Evolutionary conservation across 2,888 invertebrate genomes (phyloP).

Genomic region (Fragum fragum): DNA sequence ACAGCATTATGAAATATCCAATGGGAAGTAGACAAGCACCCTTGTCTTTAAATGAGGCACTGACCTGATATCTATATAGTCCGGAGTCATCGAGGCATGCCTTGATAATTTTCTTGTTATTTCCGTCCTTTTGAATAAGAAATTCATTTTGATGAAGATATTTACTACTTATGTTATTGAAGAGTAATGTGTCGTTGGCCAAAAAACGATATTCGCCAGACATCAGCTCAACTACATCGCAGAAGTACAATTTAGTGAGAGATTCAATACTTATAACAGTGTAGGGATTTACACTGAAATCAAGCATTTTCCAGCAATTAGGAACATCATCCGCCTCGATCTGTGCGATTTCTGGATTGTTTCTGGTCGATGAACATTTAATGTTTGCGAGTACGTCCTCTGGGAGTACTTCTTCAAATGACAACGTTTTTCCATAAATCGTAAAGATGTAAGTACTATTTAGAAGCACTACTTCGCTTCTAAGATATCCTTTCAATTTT

Average conservation of each 20-base stretch:
- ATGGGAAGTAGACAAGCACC: too few species aligned
- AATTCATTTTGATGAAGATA: conserved; percentile 9
- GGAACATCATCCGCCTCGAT: neutral
- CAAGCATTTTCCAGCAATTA: neutral
- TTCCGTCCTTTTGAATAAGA: neutral
- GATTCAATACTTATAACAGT: neutral
- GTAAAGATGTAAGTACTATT: neutral
- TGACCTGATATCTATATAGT: neutral
- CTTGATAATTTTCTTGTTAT: neutral
- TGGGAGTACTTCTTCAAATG: neutral
- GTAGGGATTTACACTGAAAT: neutral
- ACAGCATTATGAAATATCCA: too few species aligned
- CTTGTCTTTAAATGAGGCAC: too few species aligned
- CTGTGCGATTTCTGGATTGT: neutral
- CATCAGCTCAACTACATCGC: neutral
- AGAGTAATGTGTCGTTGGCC: conserved; percentile 8
- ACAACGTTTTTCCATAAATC: neutral
- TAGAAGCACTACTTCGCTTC: neutral
- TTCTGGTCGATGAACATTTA: neutral
- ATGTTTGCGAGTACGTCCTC: neutral
- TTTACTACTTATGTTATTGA: neutral
- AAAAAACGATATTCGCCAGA: neutral
- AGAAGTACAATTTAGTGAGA: conserved; percentile 9
- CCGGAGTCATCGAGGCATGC: conserved; percentile 10
- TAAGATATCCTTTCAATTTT: neutral